phyloP scores from a whole-genome alignment of 2,113 vertebrate genomes.

The Aptenodytes forsteri region DNA sequence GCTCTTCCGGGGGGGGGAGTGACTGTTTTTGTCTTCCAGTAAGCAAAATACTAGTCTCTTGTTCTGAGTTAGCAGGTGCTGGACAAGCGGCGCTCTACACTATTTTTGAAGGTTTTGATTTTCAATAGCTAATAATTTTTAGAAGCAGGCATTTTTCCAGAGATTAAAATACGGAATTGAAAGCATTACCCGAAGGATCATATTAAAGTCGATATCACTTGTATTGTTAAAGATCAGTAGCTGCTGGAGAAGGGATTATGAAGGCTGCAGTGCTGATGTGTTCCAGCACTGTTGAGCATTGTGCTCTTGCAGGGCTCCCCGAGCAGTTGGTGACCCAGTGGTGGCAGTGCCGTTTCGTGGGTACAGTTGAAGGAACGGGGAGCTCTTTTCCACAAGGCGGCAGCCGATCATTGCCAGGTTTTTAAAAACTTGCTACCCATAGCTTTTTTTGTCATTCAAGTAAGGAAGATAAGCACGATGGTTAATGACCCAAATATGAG shows the following conservation, averaged over 20 bases:
- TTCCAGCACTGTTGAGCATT: fast-evolving
- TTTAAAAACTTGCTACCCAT: neutral
- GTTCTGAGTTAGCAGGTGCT: neutral
- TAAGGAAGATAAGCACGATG: neutral
- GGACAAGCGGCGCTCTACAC: fast-evolving
- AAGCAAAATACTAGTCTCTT: neutral
- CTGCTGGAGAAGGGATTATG: neutral
- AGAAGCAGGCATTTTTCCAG: neutral
- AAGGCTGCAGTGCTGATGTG: neutral
- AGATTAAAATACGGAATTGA: neutral
- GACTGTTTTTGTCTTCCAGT: neutral
- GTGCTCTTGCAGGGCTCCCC: neutral
- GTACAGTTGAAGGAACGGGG: neutral
- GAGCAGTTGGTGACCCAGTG: neutral
- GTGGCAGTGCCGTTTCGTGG: neutral
- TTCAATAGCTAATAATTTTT: neutral
- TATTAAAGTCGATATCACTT: neutral
- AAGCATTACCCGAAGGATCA: neutral
- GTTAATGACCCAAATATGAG: neutral
- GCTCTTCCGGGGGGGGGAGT: neutral
- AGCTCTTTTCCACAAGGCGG: neutral
- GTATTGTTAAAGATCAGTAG: neutral
- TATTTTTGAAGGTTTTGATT: neutral
- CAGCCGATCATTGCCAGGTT: neutral
- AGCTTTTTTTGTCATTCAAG: neutral